Percentiles rank a stretch among this genome's conserved stretches.
These are phyloP conservation scores for Cyaniris semiargus DNA, from an alignment of 2,888 invertebrate species.

Conservation along the genomic window DNA sequence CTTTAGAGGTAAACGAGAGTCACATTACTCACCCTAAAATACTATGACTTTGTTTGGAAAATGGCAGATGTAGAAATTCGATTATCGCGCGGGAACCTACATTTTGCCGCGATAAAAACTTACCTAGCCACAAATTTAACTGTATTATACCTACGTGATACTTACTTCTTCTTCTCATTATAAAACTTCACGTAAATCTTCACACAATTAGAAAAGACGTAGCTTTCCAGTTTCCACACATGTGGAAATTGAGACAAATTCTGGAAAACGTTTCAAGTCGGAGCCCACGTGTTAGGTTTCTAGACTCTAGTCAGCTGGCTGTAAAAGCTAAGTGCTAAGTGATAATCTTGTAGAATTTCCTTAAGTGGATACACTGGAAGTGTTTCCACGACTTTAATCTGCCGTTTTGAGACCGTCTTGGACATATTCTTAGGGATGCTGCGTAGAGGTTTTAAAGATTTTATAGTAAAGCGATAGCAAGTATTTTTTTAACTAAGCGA, in stretches of 20 bases:
- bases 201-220: not conserved
- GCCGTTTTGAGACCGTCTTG: slow-evolving; percentile 25
- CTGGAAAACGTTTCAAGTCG: not conserved
- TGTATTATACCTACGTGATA: no score
- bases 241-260: not conserved
- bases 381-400: slow-evolving; percentile 34
- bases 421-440: not conserved
- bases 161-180: not conserved
- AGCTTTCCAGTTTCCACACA: not conserved
- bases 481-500: no score
- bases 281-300: slow-evolving; percentile 16
- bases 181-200: not conserved
- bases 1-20: no score
- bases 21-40: no score
- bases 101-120: no score
- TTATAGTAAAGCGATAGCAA: not conserved
- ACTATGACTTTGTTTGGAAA: no score
- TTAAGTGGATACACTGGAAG: slow-evolving; percentile 33
- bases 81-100: no score
- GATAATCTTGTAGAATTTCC: slow-evolving; percentile 29
- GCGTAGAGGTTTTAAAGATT: not conserved
- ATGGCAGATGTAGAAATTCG: no score
- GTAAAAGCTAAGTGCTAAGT: slow-evolving; percentile 26
- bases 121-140: no score
- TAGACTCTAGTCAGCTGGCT: slow-evolving; percentile 4